Base-by-base conservation (phyloP, 2,797 vertebrate species). In the Cirrhinus molitorella region DNA sequence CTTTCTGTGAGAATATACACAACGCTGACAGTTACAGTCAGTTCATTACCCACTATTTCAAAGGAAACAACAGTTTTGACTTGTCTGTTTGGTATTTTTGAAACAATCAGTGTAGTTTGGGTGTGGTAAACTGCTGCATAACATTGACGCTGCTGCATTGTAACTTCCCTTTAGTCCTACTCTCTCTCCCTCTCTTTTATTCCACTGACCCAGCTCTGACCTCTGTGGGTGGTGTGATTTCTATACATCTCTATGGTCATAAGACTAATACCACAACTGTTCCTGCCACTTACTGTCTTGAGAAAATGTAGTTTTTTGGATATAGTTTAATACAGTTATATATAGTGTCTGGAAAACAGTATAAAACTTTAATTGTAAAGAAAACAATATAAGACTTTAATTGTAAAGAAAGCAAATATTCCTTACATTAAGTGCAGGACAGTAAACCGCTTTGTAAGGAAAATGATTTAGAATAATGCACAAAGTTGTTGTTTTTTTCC, bases 61-160 rank as follows among this genome's bases (percentile, higher is more conserved):
- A 28, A 43, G 40, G 9, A 72, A 25, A 37, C 23, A 19, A 79
- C 19, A 59, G 79, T 80, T 55, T 23, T 3, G 23, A 72, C 77
- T 79, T 78, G 25, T 31, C 43, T 9, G 51, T 55, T 68, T 53
- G 14, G 65, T 80, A 34, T 76, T 67, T 63, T 14, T 85, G 65
- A 72, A 81, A 76, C 12, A 76, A 49, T 31, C 72, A 57, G 80
- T 81, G 34, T 45, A 71, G 79, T 65, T 68, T 74, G 73, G 86
- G 78, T 74, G 84, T 81, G 81, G 53, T 67, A 73, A 65, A 45
- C 66, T 57, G 49, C 14, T 31, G 66, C 7, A 61, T 43, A 31
- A 45, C 47, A 72, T 13, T 4, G 68, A 72, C 1, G 0, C 34
- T 23, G 28, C 28, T 34, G 25, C 43, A 72, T 0, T 37, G n/a